phyloP scores from a whole-genome alignment of 2,888 invertebrate genomes.

The Rutpela maculata region DNA sequence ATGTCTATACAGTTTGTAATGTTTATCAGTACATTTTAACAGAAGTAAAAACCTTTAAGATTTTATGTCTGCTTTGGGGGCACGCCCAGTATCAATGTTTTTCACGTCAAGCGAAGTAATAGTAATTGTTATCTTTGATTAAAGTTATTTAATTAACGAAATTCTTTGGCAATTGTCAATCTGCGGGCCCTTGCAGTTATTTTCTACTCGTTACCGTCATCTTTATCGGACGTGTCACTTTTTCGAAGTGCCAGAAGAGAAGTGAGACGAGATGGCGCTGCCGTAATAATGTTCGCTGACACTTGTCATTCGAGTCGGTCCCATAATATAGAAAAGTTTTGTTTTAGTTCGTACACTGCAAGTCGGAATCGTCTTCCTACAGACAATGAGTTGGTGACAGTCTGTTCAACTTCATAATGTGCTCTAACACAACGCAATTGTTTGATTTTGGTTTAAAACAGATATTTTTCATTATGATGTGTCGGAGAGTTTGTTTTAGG shows the following conservation, averaged over 20 bases:
- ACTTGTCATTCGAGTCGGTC: slow-evolving; percentile 72
- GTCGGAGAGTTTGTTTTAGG: background rate
- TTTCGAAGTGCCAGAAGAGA: slow-evolving; percentile 43
- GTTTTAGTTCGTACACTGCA: slow-evolving; percentile 57
- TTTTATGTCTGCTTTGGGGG: background rate
- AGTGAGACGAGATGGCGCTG: slow-evolving; percentile 67
- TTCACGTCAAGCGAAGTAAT: slow-evolving; percentile 6
- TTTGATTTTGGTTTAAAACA: background rate
- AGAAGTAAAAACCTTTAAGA: no score
- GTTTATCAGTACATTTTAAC: no score
- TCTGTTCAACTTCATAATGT: background rate
- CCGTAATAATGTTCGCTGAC: slow-evolving; percentile 73
- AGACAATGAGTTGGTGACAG: slow-evolving; percentile 47
- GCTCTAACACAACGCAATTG: background rate
- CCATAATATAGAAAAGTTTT: slow-evolving; percentile 70
- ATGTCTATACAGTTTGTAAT: no score
- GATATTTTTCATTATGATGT: background rate
- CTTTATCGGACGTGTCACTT: slow-evolving; percentile 42
- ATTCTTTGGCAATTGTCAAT: slow-evolving; percentile 34
- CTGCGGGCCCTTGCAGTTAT: slow-evolving; percentile 23
- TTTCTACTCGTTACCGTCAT: slow-evolving; percentile 37
- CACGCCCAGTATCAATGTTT: background rate
- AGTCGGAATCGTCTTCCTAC: slow-evolving; percentile 46
- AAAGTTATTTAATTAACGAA: slow-evolving; percentile 34
- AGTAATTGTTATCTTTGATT: slow-evolving; percentile 27